These are phyloP conservation scores for Umimayanthus kanabou DNA, from an alignment of 92 coral and sea anemone species.

Conservation along the genomic window DNA sequence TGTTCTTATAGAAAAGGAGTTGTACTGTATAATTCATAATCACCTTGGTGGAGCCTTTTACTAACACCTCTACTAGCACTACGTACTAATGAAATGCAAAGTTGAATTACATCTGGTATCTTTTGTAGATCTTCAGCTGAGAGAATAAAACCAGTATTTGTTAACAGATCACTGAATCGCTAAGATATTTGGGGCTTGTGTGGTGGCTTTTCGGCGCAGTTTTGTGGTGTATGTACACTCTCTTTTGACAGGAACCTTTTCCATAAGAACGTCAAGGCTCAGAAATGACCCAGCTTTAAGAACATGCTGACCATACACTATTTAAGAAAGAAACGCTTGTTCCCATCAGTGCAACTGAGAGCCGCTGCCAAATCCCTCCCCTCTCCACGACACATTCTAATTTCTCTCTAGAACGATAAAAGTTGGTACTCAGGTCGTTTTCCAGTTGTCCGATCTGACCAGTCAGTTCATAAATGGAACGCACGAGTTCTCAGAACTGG, in stretches of 20 bases:
- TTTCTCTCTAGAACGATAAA: too few species aligned
- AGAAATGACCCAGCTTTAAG: too few species aligned
- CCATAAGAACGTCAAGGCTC: neutral
- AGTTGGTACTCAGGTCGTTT: too few species aligned
- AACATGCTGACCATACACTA: too few species aligned
- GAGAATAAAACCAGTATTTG: constrained; percentile 27
- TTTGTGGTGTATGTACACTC: neutral
- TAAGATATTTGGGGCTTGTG: neutral
- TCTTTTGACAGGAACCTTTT: too few species aligned
- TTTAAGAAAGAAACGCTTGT: too few species aligned
- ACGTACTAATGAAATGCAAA: neutral
- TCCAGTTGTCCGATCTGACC: too few species aligned
- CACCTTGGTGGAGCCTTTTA: neutral
- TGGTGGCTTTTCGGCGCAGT: neutral
- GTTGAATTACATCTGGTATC: constrained; percentile 3
- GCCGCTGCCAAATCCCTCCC: too few species aligned
- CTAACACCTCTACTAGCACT: neutral
- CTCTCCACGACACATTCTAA: too few species aligned
- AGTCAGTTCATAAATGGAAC: too few species aligned
- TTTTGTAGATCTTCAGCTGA: constrained; percentile 24
- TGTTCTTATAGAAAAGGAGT: neutral
- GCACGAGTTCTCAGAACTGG: too few species aligned
- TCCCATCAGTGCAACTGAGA: too few species aligned
- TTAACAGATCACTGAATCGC: constrained; percentile 10
- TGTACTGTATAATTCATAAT: neutral